Base-by-base conservation (phyloP, 2,888 invertebrate species). In the Abrostola tripartita region DNA sequence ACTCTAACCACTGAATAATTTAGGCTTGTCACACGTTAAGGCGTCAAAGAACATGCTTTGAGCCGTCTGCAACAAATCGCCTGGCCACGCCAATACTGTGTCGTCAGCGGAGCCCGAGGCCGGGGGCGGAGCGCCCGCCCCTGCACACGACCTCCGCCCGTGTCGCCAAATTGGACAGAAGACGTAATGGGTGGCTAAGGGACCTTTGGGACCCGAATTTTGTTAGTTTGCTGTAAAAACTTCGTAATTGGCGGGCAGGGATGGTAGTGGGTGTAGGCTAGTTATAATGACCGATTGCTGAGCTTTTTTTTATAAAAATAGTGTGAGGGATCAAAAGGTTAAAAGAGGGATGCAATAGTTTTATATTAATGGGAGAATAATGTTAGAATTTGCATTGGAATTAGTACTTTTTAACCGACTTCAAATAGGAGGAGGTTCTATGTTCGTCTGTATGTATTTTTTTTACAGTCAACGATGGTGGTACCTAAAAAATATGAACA, bases 51-150 rank as follows among this genome's bases (percentile, higher is more conserved):
- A 81, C 81, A 81, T 59, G 74, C 41, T 50, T 66, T 58, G 53
- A 66, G 65, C 64, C 61, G 61, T 61, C 54, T 72, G 49, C 53
- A 54, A 78, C 67, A 68, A 76, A 76, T 71, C 61, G 74, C 65
- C 60, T 50, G 14, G 85, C 84, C 87, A 88, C 91, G 90, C 91
- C 89, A 90, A 88, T 87, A 76, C 83, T 73, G 84, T 92, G 92
- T 92, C 80, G 81, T 81, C 80, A 79, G 78, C 81, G 77, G 66
- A 84, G 88, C 86, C 86, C 81, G 73, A 82, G 87, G 89, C 85
- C 84, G 65, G 82, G 84, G 89, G 88, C 87, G 88, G 88, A 83
- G 87, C 84, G 67, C 79, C 76, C 81, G 84, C 84, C 82, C 78
- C 67, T 72, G 73, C 85, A 81, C 84, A 78, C 79, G 84, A 76